phyloP scores from a whole-genome alignment of 2,113 vertebrate species.

The Hyla sarda region DNA sequence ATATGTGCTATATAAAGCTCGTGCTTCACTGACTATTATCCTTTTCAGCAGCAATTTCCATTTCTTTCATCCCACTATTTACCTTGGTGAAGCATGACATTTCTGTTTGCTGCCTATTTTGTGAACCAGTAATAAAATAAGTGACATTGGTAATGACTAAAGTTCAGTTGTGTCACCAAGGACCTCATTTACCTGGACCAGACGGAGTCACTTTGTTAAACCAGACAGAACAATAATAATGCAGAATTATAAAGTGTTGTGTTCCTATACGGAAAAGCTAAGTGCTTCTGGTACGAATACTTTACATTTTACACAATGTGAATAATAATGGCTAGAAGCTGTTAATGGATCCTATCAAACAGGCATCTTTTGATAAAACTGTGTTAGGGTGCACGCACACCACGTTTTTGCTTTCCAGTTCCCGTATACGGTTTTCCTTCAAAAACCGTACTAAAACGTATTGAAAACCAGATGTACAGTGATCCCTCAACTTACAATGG shows the following conservation, averaged over 20 bases:
- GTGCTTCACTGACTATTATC: neutral
- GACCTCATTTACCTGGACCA: neutral
- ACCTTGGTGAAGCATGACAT: neutral
- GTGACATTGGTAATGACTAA: constrained; percentile 4
- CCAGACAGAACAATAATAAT: neutral
- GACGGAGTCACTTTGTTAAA: neutral
- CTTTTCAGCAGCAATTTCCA: neutral
- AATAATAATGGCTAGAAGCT: too few species aligned
- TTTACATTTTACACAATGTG: neutral
- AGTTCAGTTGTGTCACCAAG: neutral
- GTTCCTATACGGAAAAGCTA: neutral
- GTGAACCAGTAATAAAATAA: neutral
- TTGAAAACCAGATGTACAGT: too few species aligned
- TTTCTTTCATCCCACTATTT: neutral
- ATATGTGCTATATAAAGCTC: neutral
- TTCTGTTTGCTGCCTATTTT: neutral
- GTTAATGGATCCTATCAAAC: too few species aligned
- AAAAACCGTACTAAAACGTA: too few species aligned
- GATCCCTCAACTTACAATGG: too few species aligned
- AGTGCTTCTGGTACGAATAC: neutral
- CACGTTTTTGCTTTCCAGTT: too few species aligned
- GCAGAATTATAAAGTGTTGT: neutral
- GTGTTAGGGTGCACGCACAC: too few species aligned
- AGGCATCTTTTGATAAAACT: too few species aligned
- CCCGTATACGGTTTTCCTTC: too few species aligned